Evolutionary conservation across 2,888 invertebrate species (phyloP), one percentile per base, ranked within the genome.

Genomic region (Congeria kusceri): DNA sequence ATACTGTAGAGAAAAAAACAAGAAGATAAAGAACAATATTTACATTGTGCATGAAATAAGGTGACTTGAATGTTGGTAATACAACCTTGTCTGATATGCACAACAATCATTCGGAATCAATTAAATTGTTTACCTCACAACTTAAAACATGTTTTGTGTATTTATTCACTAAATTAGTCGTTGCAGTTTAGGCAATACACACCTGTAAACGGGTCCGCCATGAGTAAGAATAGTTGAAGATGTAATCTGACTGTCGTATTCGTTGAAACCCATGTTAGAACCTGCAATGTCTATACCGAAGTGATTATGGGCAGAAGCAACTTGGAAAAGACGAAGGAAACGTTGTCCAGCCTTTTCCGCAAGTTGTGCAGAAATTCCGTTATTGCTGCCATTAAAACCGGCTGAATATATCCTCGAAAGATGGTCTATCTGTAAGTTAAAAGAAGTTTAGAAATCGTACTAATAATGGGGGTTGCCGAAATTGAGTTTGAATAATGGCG

Each of bases 361-460:
- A 53, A 53, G 9, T 20, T 20, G 25, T 9, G 7, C 9, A 15
- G 23, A 25, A n/a, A 2, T 53, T 11, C 25, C 18, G 1, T 53
- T 2, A 15, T 20, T 9, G 9, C 23, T 23, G 25, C 18, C 25
- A 4, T 53, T 9, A 9, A 23, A 25, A 23, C n/a, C 9, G 53
- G 2, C 2, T 11, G 11, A 9, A 25, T 53, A 53, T 53, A 9
- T 9, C 25, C n/a, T 53, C 9, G 20, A 20, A 2, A 53, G n/a
- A 53, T 53, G 53, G n/a, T 53, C 53, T n/a, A 4, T 18, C 53
- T 53, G 53, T 9, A 53, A 53, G 39, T 39, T n/a, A n/a, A n/a
- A n/a, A n/a, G n/a, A n/a, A n/a, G n/a, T n/a, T n/a, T n/a, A n/a
- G n/a, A n/a, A n/a, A n/a, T n/a, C n/a, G n/a, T n/a, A n/a, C n/a